Conservation (phyloP, 2,888 invertebrate species). For the Troides oblongomaculatus region DNA sequence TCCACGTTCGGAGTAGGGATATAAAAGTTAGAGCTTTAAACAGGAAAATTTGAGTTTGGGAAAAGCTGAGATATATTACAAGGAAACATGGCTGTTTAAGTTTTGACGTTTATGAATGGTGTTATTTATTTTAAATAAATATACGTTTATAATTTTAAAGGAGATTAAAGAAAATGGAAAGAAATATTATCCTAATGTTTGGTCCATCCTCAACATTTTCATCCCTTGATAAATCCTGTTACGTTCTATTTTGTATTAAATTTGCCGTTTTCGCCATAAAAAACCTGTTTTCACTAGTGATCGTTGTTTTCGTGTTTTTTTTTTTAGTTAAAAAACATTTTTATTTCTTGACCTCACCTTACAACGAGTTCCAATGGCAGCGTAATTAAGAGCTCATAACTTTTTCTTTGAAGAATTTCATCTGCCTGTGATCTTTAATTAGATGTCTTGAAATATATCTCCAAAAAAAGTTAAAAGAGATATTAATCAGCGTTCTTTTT, state of each 20-base stretch:
- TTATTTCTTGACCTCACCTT: background rate
- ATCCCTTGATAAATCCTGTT: too few relatives aligned
- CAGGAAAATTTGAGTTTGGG: background rate
- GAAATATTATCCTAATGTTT: too few relatives aligned
- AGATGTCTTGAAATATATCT: background rate
- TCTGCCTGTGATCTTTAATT: slow-evolving; percentile 12
- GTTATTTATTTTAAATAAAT: background rate
- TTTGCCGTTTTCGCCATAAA: too few relatives aligned
- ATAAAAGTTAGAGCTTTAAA: slow-evolving; percentile 2
- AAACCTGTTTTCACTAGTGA: too few relatives aligned
- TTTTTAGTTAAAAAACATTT: background rate
- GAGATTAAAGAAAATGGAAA: background rate
- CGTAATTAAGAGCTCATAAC: slow-evolving; percentile 5
- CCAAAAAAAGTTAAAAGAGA: background rate
- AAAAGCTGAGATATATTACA: background rate
- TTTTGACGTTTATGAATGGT: background rate
- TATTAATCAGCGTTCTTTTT: background rate
- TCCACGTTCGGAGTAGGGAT: background rate
- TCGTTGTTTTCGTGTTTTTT: background rate
- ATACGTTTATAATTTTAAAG: background rate
- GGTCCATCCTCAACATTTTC: too few relatives aligned
- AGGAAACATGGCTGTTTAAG: background rate
- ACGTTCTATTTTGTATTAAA: too few relatives aligned
- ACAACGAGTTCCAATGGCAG: background rate
- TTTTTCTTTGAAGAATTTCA: slow-evolving; percentile 10